Percentiles rank a stretch among this genome's conserved stretches.
Evolutionary conservation across 2,797 vertebrate genomes (phyloP).

Genomic region (Macropodus opercularis): DNA sequence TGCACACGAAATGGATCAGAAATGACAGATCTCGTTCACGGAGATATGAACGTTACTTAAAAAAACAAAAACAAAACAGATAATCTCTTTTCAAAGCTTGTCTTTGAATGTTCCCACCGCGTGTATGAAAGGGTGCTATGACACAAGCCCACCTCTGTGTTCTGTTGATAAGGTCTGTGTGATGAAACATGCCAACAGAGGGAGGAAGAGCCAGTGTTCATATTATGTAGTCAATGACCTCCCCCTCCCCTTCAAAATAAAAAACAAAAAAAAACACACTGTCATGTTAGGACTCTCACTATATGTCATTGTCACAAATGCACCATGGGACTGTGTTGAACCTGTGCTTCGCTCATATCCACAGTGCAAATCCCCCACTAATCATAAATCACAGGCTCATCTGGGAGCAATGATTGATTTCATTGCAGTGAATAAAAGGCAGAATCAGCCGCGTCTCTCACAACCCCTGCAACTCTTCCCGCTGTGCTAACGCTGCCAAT

Average conservation of each 20-base stretch:
- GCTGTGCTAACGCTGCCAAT: conserved; percentile 50
- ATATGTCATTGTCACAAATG: conserved; percentile 55
- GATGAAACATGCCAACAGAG: not conserved
- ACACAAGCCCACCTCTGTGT: not conserved
- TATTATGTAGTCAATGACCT: conserved; percentile 1
- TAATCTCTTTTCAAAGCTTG: not conserved
- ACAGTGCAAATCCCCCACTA: conserved; percentile 46
- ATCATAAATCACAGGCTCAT: conserved; percentile 68
- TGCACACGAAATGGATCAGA: not conserved
- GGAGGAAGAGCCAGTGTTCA: not conserved
- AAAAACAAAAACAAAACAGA: not conserved
- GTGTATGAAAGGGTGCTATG: too few relatives aligned
- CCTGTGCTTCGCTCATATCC: conserved; percentile 40
- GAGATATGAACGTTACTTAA: not conserved
- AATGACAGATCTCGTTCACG: not conserved
- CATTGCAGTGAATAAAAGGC: conserved; percentile 62
- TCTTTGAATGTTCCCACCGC: not conserved
- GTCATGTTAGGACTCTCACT: conserved; percentile 24
- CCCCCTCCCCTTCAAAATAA: not conserved
- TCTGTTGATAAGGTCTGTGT: not conserved
- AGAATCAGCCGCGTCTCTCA: conserved; percentile 43
- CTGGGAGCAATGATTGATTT: conserved; percentile 70
- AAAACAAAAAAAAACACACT: conserved; percentile 18
- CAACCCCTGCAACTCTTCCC: conserved; percentile 41
- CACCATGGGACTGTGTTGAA: conserved; percentile 36